Evolutionary conservation across 2,888 invertebrate species (phyloP).

Genomic region (Tortrix viridana): DNA sequence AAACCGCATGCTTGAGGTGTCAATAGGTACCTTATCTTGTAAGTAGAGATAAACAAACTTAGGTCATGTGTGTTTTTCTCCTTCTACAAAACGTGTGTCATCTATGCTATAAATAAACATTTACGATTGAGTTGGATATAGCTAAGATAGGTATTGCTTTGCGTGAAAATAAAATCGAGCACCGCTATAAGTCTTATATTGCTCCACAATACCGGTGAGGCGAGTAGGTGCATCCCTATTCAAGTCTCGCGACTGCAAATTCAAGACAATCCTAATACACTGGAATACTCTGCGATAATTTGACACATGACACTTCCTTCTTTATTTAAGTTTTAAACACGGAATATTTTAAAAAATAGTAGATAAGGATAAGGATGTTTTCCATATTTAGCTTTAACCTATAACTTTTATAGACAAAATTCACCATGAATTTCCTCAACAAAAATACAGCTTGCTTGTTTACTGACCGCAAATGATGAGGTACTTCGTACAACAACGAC

Average conservation of each 20-base stretch:
- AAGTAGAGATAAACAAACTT: too few relatives aligned
- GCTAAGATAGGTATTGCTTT: too few relatives aligned
- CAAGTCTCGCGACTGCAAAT: slow-evolving; percentile 43
- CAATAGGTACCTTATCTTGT: too few relatives aligned
- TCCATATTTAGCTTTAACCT: too few relatives aligned
- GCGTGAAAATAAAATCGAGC: background rate
- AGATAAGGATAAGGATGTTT: background rate
- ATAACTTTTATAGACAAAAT: background rate
- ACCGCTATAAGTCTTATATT: slow-evolving; percentile 21
- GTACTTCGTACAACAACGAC: slow-evolving; percentile 13
- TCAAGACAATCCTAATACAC: slow-evolving; percentile 44
- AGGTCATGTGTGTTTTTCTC: too few relatives aligned
- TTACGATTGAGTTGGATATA: too few relatives aligned
- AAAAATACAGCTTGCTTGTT: slow-evolving; percentile 13
- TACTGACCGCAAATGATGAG: slow-evolving; percentile 31
- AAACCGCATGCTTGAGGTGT: too few relatives aligned
- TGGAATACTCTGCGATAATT: slow-evolving; percentile 6
- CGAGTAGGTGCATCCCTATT: slow-evolving; percentile 38
- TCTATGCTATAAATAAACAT: too few relatives aligned
- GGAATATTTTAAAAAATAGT: background rate
- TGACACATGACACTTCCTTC: background rate
- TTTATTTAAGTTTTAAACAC: background rate
- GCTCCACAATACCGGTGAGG: slow-evolving; percentile 17
- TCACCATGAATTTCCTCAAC: background rate
- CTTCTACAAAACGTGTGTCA: too few relatives aligned